phyloP scores from a whole-genome alignment of 2,797 vertebrate species.

The Cottoperca gobio region DNA sequence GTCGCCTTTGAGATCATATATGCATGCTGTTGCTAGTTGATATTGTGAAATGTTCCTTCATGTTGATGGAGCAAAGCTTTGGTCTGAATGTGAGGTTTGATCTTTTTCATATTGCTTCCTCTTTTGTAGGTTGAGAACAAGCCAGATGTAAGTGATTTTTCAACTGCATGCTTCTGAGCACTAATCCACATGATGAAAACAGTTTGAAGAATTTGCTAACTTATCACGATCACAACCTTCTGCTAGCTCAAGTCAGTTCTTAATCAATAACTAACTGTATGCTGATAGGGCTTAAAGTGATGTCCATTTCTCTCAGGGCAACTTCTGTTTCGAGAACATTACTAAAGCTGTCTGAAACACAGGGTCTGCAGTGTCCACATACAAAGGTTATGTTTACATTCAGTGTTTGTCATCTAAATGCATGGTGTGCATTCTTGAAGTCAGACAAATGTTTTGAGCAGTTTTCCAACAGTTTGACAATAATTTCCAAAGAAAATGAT shows the following conservation, averaged over 20 bases:
- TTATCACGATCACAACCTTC: background rate
- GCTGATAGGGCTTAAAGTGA: background rate
- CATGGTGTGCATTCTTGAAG: background rate
- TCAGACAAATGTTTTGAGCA: background rate
- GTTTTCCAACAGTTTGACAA: background rate
- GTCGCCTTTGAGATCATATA: constrained; percentile 12
- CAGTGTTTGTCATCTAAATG: background rate
- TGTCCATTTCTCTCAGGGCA: background rate
- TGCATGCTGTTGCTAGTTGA: constrained; percentile 35
- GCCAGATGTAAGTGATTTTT: constrained; percentile 89
- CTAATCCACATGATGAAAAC: constrained; percentile 10
- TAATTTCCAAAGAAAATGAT: constrained; percentile 6
- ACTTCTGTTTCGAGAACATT: background rate
- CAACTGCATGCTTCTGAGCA: constrained; percentile 39
- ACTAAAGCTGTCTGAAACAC: background rate
- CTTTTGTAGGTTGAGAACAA: constrained; percentile 92
- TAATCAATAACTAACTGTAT: background rate
- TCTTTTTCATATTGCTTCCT: constrained; percentile 60
- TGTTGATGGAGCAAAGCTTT: constrained; percentile 1
- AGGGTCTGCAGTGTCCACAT: background rate
- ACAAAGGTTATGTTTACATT: background rate
- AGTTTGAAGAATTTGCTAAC: background rate
- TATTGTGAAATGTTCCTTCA: constrained; percentile 3
- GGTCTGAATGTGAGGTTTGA: constrained; percentile 57
- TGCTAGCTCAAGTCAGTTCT: background rate